Evolutionary conservation across 53 echinoderm and acorn worm genomes (phyloP), one percentile per base, ranked within the genome.

Genomic region (Echinometra lucunter): DNA sequence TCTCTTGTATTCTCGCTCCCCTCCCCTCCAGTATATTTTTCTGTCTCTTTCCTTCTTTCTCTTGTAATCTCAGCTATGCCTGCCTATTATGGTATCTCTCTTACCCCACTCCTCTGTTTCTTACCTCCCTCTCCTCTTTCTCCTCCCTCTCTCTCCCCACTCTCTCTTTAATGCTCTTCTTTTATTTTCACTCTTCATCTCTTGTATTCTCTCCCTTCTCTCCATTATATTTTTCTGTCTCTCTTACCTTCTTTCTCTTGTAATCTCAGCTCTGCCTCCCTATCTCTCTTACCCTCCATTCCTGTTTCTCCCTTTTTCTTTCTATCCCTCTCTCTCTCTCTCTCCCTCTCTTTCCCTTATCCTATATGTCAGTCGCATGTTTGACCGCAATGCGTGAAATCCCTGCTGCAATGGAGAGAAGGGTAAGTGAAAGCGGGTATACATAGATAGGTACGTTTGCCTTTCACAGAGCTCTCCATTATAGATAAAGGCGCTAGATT

Each of bases 331-430:
- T 13, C 32, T 32, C 30, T 55, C 37, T 63, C 66, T 63, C 40
- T 60, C 66, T 60, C 66, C 11, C 90, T 63, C 40, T 34, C 66
- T 90, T 66, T 90, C 90, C 63, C 90, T 60, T 25, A 9, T 4
- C 19, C 58, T 27, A 58, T 57, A 8, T 89, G 37, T 57, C 63
- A 63, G 23, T 63, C 63, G 21, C 63, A 63, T 58, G 15, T 58
- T 58, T 58, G 58, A 58, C 21, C 58, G 15, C 8, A 18, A 2
- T 9, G 58, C 15, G 2, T 58, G 58, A 58, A 74, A 74, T 74
- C 74, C 74, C 74, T 74, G 74, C 19, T 38, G 74, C 38, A 37
- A 38, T 37, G 38, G 74, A 74, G 74, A 74, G 74, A 74, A 74
- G 37, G 38, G 12, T 74, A 37, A 17, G 38, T 49, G 4, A 49